Base-by-base conservation (phyloP, 35 echinoderm and acorn worm species). In the Apostichopus parvimensis region DNA sequence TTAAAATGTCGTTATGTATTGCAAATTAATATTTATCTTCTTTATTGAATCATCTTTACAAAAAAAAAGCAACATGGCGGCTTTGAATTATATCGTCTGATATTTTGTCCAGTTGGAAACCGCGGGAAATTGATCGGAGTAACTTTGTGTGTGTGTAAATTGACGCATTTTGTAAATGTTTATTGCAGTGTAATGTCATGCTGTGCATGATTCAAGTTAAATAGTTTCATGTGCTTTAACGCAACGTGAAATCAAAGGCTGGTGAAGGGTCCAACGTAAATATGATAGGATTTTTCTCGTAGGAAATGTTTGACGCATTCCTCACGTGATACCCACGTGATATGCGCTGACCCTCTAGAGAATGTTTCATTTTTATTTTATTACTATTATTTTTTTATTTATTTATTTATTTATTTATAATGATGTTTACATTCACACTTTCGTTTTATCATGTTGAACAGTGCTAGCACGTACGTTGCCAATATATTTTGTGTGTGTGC, bases 221-320 rank as follows among this genome's bases (percentile, higher is more conserved):
- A 75, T 18, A 84, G 81, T 84, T 84, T 84, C 81, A 58, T 84
- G 81, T 84, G 53, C 34, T 45, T 84, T 84, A 54, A 84, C 81
- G 81, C 56, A 84, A 58, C 54, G 81, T 84, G 81, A 84, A 84
- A 59, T 75, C 52, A 84, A 84, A 84, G 81, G 81, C 81, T 84
- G 81, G 81, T 84, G 81, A 84, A 84, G 81, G 81, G 81, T 84
- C 81, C 81, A 84, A 84, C 81, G 81, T 84, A 84, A 84, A 59
- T 58, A 58, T 84, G 57, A 84, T 58, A 84, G 81, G 57, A 59
- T 84, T 58, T 58, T 84, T 84, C 57, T 59, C 81, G 55, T 84
- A 84, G 81, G 81, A 84, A 84, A 58, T 84, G 81, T 84, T 84
- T 84, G 81, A 53, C 81, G 81, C 81, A 84, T 59, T 59, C 55